Percentiles rank a stretch among this genome's conserved stretches.
Evolutionary conservation across 1,140 invertebrate genomes (phyloP).

Genomic region (Bradysia coprophila): DNA sequence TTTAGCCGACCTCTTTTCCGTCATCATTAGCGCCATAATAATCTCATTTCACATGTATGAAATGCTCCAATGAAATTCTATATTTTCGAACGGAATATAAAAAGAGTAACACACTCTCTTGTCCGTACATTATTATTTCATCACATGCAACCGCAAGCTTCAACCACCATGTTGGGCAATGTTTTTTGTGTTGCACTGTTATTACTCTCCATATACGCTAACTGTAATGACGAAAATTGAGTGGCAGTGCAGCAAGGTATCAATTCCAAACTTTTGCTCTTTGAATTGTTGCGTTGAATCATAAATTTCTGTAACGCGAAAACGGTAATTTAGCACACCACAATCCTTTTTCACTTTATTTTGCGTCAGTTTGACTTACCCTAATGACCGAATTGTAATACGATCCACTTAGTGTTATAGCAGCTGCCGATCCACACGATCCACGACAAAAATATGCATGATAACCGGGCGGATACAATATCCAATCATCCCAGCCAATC

Average conservation of each 20-base stretch:
- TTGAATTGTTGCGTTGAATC: conserved; percentile 22
- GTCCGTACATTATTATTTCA: too few relatives aligned
- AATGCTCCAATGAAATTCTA: too few relatives aligned
- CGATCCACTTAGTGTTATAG: conserved; percentile 40
- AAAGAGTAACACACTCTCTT: too few relatives aligned
- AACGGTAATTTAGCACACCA: too few relatives aligned
- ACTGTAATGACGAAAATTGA: conserved; percentile 49
- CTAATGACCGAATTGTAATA: conserved; percentile 51
- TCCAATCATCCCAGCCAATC: conserved; percentile 77
- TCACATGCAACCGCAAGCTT: conserved; percentile 66
- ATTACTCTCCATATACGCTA: conserved; percentile 53
- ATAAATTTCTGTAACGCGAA: conserved; percentile 40
- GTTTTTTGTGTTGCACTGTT: conserved; percentile 54
- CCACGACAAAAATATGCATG: conserved; percentile 73
- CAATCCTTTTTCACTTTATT: too few relatives aligned
- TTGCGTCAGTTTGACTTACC: conserved; percentile 36
- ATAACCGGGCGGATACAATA: conserved; percentile 59
- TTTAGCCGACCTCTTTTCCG: too few relatives aligned
- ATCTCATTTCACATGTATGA: too few relatives aligned
- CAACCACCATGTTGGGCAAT: conserved; percentile 65
- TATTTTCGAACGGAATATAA: too few relatives aligned
- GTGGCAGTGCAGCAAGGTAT: conserved; percentile 62
- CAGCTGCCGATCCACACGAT: conserved; percentile 46
- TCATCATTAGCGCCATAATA: too few relatives aligned
- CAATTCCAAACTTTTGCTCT: conserved; percentile 30